Evolutionary conservation across 2,888 invertebrate genomes (phyloP).

Genomic region (Calameuta idolon): DNA sequence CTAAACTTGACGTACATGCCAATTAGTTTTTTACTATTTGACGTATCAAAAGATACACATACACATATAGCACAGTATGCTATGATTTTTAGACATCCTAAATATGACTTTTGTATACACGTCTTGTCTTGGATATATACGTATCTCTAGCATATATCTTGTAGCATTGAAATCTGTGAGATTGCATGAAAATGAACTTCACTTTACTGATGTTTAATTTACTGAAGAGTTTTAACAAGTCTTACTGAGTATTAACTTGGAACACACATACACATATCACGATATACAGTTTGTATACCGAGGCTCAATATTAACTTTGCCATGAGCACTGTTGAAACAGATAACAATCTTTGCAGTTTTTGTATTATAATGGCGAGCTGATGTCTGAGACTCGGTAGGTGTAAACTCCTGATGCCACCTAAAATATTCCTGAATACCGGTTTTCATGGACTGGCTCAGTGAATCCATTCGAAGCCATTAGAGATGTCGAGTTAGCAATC

Average conservation of each 20-base stretch:
- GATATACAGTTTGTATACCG: not conserved
- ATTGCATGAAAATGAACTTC: not conserved
- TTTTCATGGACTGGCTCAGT: not conserved
- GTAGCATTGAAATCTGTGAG: not conserved
- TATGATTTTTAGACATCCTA: too few species aligned
- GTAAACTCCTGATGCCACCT: not conserved
- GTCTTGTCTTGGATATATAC: not conserved
- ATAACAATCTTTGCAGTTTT: slow-evolving; percentile 10
- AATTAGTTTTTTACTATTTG: not conserved
- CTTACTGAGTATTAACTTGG: not conserved
- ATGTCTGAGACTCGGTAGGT: not conserved
- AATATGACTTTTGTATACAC: not conserved
- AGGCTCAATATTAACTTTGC: slow-evolving; percentile 11
- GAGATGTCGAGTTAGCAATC: not conserved
- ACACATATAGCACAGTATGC: not conserved
- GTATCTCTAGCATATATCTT: not conserved
- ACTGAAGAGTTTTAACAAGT: not conserved
- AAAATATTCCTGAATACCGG: not conserved
- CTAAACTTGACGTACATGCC: not conserved
- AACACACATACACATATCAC: not conserved
- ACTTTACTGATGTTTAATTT: not conserved
- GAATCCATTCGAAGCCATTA: not conserved
- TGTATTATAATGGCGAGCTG: slow-evolving; percentile 9
- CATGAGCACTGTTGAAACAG: slow-evolving; percentile 8
- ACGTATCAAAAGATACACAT: not conserved